Evolutionary conservation across 2,113 vertebrate species (phyloP).

Genomic region (Archocentrus centrarchus): DNA sequence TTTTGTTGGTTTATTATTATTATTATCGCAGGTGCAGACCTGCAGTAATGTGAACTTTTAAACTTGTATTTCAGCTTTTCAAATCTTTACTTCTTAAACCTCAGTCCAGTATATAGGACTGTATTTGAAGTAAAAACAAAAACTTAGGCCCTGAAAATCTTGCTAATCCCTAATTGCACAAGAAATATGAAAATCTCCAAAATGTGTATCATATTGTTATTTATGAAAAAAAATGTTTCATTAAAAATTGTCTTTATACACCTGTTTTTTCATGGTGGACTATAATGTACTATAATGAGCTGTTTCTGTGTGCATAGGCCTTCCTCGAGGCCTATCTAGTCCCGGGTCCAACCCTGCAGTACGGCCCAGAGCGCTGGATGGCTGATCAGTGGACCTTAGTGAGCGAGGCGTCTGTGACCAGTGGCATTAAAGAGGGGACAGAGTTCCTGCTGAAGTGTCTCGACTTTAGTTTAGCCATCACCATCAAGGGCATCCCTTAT

Average conservation of each 20-base stretch:
- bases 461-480: slow-evolving; percentile 93
- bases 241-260: not conserved
- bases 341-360: slow-evolving; percentile 94
- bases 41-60: not conserved
- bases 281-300: not conserved
- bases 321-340: slow-evolving; percentile 93
- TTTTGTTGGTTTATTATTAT: not conserved
- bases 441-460: slow-evolving; percentile 92
- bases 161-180: not conserved
- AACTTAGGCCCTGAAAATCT: not conserved
- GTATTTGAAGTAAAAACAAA: not conserved
- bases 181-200: not conserved
- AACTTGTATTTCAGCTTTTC: not conserved
- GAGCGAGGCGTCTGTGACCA: slow-evolving; percentile 93
- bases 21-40: no score
- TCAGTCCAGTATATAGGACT: not conserved
- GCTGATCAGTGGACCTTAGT: slow-evolving; percentile 96
- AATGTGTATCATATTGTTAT: no score
- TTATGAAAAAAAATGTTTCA: no score
- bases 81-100: not conserved
- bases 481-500: slow-evolving; percentile 90
- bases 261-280: not conserved
- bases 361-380: slow-evolving; percentile 92
- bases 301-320: slow-evolving; percentile 77
- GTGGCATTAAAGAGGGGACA: slow-evolving; percentile 86